Conservation (phyloP, 2,113 vertebrate species). For the Apodemus sylvaticus region DNA sequence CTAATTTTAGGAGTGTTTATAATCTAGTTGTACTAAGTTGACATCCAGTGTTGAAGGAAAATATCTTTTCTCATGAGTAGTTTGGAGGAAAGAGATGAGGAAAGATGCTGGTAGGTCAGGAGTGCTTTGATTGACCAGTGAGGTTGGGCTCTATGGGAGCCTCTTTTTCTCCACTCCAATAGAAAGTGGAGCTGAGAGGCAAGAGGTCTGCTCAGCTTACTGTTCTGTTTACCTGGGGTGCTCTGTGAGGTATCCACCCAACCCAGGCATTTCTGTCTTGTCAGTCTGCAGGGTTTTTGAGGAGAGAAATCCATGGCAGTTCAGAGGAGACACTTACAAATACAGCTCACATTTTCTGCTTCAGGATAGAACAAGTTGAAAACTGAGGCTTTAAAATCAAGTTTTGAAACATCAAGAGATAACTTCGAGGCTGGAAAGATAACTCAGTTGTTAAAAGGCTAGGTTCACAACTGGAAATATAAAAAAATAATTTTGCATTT, state of each 20-base stretch:
- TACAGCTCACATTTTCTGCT: background rate
- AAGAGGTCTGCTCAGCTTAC: background rate
- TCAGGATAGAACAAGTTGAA: background rate
- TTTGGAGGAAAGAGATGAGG: conserved; percentile 29
- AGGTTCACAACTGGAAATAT: background rate
- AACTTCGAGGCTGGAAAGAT: background rate
- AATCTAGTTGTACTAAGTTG: background rate
- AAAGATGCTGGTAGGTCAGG: background rate
- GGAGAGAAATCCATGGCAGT: background rate
- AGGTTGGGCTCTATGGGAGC: background rate
- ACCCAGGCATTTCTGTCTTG: background rate
- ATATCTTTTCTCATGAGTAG: background rate
- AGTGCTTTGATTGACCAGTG: background rate
- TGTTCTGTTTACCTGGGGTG: fast-evolving
- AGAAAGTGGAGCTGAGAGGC: background rate
- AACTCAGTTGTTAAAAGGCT: background rate
- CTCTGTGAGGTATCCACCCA: fast-evolving
- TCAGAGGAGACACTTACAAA: background rate
- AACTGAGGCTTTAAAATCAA: background rate
- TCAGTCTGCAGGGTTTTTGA: background rate
- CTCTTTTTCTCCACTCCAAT: background rate
- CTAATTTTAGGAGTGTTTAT: conserved; percentile 23
- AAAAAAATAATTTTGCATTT: background rate
- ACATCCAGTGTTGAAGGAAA: conserved; percentile 14
- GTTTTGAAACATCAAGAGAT: background rate